Base-by-base conservation (phyloP, 2,113 vertebrate species). In the Pterophyllum scalare region DNA sequence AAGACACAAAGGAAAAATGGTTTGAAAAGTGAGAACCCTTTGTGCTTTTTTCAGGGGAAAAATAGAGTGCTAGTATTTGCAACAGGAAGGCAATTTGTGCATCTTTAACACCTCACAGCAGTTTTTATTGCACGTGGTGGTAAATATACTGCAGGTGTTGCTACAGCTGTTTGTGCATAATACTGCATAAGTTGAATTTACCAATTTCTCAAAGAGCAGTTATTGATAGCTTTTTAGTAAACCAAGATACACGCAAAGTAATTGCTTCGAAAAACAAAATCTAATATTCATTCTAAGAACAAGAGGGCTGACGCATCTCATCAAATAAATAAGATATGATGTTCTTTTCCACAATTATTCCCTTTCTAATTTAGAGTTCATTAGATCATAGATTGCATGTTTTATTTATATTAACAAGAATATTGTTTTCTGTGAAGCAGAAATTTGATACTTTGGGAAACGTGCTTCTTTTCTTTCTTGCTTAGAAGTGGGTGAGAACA, bases 331-430 rank as follows among this genome's bases (percentile, higher is more conserved):
- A 26, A 74, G 17, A 77, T 40, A 15, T 38, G 12, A 83, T 59
- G 64, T 58, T 75, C 17, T 46, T 59, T 82, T 80, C 81, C 9
- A 64, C 22, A 77, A 72, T 54, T 46, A 75, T 65, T 80, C 2
- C 4, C 70, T 83, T 79, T 81, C 46, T 72, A 72, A 72, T 72
- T 72, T 72, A 31, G 17, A 33, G 67, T 72, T 72, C 52, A 54
- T 1, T 33, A 54, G 67, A 72, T 72, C 67, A 54, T 72, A 72
- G 67, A 33, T 33, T 72, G 52, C 67, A 54, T 72, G 67, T 54
- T 54, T 72, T 72, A 14, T 72, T 52, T 72, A 72, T 54, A 72
- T 33, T 72, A 54, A 72, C 67, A 33, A 72, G 67, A 54, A 33
- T 6, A 7, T 19, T 13, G 46, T 72, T 72, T 72, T n/a, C 17